Evolutionary conservation across 1,140 invertebrate genomes (phyloP).

Genomic region (Belonocnema kinseyi): DNA sequence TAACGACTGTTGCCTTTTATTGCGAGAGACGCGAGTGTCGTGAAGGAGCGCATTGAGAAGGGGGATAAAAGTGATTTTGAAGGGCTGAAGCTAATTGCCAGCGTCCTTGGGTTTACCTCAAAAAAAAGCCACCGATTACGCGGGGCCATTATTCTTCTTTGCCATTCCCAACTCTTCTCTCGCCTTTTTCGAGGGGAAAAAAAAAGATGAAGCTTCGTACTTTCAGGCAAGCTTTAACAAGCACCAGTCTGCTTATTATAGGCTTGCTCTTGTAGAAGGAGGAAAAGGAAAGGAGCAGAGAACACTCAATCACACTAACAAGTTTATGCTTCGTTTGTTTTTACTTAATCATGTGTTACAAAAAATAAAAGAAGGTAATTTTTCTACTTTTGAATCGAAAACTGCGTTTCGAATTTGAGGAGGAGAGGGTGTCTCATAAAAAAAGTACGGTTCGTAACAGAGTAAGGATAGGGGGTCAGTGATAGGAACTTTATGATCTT

Average conservation of each 20-base stretch:
- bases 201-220: constrained; percentile 42
- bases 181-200: constrained; percentile 18
- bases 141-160: constrained; percentile 40
- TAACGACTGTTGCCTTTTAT: neutral
- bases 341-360: too few species aligned
- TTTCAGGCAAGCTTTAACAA: constrained; percentile 53
- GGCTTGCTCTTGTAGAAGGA: neutral
- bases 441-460: too few species aligned
- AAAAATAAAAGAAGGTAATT: too few species aligned
- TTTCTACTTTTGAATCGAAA: too few species aligned
- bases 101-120: constrained; percentile 37
- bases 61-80: constrained; percentile 13
- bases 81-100: neutral
- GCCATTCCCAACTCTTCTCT: constrained; percentile 34
- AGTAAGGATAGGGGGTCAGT: too few species aligned
- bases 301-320: constrained; percentile 7
- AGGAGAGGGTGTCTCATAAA: too few species aligned
- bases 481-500: too few species aligned
- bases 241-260: constrained; percentile 51
- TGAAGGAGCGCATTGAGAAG: neutral
- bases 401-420: too few species aligned
- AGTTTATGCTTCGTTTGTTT: too few species aligned
- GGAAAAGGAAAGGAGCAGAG: constrained; percentile 15
- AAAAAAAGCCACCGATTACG: constrained; percentile 48
- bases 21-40: neutral